Evolutionary conservation across 2,797 vertebrate genomes (phyloP).

Genomic region (Enteromius paludinosus): DNA sequence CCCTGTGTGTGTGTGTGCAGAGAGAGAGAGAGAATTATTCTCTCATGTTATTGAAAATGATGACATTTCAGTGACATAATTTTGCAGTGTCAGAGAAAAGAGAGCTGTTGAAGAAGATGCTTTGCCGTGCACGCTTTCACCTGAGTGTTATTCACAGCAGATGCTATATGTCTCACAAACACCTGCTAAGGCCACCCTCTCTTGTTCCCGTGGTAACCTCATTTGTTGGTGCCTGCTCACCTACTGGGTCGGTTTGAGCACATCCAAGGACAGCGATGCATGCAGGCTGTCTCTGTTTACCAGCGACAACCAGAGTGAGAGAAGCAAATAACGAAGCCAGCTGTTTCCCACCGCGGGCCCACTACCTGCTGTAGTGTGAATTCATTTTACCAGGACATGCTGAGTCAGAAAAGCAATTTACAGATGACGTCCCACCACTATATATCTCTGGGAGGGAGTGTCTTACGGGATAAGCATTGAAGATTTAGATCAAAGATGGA

Average conservation of each 20-base stretch:
- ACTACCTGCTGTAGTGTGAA: constrained; percentile 44
- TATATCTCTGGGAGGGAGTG: constrained; percentile 36
- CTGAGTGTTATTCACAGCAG: constrained; percentile 35
- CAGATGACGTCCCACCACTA: constrained; percentile 42
- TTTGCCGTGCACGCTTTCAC: background rate
- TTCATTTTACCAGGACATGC: constrained; percentile 56
- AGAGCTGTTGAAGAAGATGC: background rate
- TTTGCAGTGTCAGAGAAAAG: background rate
- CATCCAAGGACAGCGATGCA: constrained; percentile 46
- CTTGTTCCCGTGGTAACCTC: constrained; percentile 45
- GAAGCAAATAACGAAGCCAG: constrained; percentile 51
- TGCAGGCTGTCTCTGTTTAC: constrained; percentile 41
- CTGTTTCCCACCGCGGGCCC: constrained; percentile 38
- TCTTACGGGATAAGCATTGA: constrained; percentile 37
- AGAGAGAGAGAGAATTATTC: no score
- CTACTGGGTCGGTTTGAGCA: constrained; percentile 15
- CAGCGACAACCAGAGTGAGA: constrained; percentile 17
- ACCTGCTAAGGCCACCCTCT: constrained; percentile 37
- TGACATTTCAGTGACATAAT: background rate
- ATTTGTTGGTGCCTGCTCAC: constrained; percentile 44
- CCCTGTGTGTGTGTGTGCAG: no score
- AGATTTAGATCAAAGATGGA: constrained; percentile 38
- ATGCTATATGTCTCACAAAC: constrained; percentile 19
- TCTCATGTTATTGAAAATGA: background rate
- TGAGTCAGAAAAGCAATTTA: constrained; percentile 55